These are phyloP conservation scores for Fabriciana adippe DNA, from an alignment of 2,888 invertebrate species.

Conservation along the genomic window DNA sequence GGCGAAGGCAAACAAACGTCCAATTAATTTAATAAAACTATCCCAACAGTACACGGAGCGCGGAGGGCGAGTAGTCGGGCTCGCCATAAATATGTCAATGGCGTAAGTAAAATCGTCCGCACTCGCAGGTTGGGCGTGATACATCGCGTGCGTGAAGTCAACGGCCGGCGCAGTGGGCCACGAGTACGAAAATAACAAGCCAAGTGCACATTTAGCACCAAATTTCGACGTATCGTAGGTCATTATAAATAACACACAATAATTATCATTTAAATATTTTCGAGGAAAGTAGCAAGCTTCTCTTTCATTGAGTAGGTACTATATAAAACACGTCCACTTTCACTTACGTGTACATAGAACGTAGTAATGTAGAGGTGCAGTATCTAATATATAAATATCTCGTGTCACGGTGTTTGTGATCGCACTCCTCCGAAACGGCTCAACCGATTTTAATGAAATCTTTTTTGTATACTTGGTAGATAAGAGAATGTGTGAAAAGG, in stretches of 20 bases:
- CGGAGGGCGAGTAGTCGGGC: conserved; percentile 24
- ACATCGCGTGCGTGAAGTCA: conserved; percentile 43
- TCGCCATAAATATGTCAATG: conserved; percentile 45
- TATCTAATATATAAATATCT: too few species aligned
- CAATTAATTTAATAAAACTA: conserved; percentile 37
- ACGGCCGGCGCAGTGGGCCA: conserved; percentile 43
- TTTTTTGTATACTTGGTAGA: too few species aligned
- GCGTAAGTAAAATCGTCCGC: conserved; percentile 42
- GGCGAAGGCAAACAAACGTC: conserved; percentile 24
- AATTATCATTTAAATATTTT: background rate
- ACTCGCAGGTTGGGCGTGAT: conserved; percentile 35
- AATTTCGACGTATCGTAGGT: conserved; percentile 5
- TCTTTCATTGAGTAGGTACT: too few species aligned
- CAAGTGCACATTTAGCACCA: conserved; percentile 21
- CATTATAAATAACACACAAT: conserved; percentile 1
- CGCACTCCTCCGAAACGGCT: too few species aligned
- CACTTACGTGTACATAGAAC: too few species aligned
- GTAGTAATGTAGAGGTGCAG: too few species aligned
- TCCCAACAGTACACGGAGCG: conserved; percentile 22
- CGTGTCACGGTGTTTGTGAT: too few species aligned
- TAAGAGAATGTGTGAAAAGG: too few species aligned
- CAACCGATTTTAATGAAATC: too few species aligned
- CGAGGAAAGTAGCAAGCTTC: background rate
- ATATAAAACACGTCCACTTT: too few species aligned
- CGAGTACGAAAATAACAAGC: conserved; percentile 33